Percentiles rank a stretch among this genome's conserved stretches.
phyloP scores from a whole-genome alignment of 2,888 invertebrate genomes.

The Melitaea athalia region DNA sequence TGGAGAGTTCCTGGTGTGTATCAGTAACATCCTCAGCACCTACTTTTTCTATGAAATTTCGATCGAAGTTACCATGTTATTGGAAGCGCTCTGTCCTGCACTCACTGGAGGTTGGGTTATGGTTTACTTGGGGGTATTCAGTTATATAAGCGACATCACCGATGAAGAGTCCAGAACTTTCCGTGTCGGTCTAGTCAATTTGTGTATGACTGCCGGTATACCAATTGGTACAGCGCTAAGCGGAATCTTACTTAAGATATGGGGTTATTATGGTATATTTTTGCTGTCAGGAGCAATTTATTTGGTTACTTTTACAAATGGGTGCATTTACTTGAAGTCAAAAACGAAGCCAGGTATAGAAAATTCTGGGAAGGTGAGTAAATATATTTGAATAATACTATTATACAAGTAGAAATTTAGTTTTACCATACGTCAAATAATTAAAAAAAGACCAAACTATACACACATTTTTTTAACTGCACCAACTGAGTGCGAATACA shows the following conservation, averaged over 20 bases:
- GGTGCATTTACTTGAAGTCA: slow-evolving; percentile 57
- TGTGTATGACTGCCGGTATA: slow-evolving; percentile 81
- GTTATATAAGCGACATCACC: slow-evolving; percentile 84
- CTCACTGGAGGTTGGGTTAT: slow-evolving; percentile 81
- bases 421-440: too few species aligned
- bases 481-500: too few species aligned
- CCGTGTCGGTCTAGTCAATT: slow-evolving; percentile 83
- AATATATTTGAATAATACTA: not conserved
- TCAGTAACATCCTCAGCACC: slow-evolving; percentile 77
- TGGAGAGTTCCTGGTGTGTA: slow-evolving; percentile 75
- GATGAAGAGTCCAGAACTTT: slow-evolving; percentile 79
- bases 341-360: slow-evolving; percentile 58
- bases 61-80: slow-evolving; percentile 78
- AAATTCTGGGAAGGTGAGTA: slow-evolving; percentile 55
- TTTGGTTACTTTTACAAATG: slow-evolving; percentile 69
- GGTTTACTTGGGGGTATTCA: slow-evolving; percentile 82
- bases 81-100: slow-evolving; percentile 79
- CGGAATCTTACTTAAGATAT: slow-evolving; percentile 70
- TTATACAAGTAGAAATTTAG: too few species aligned
- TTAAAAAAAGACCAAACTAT: too few species aligned
- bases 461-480: too few species aligned
- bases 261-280: slow-evolving; percentile 75
- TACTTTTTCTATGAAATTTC: slow-evolving; percentile 79
- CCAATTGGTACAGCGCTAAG: slow-evolving; percentile 81
- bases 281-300: slow-evolving; percentile 61